Evolutionary conservation across 2,797 vertebrate genomes (phyloP), one percentile per base, ranked within the genome.

Genomic region (Benthosema pterotum): DNA sequence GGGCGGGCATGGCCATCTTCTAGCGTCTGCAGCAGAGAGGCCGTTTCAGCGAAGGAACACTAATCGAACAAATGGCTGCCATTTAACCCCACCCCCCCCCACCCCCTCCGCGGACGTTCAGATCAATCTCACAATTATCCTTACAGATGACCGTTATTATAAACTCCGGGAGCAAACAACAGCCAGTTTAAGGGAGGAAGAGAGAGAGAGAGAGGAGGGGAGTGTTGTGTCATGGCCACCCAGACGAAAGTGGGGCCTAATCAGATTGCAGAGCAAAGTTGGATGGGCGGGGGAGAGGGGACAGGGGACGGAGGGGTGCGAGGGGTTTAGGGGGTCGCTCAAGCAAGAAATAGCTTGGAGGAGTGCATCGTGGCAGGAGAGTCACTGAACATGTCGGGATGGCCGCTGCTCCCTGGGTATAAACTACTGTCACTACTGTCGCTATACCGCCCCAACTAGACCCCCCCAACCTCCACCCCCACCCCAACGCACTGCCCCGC

Each of bases 281-380:
- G 82, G 76, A 81, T n/a, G 28, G 28, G 28, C 22, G 22, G 22
- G 22, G 22, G 22, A n/a, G n/a, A n/a, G n/a, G n/a, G n/a, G n/a
- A n/a, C n/a, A n/a, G n/a, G n/a, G n/a, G n/a, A n/a, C n/a, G n/a
- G 22, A 25, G 3, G 22, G 22, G 22, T 25, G 28, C n/a, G n/a
- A n/a, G 8, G 28, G 28, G 28, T 32, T 32, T 32, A 7, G 28
- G 82, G 28, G 78, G 52, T 76, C 80, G 79, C 79, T 91, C 80
- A 74, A 76, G 88, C 80, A 72, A 87, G 78, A 92, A 92, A 91
- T 91, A 88, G 89, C 89, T 92, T 91, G 86, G 83, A 78, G 86
- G 83, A 78, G 76, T 71, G 72, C 83, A 78, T 84, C 58, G 22
- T 61, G 62, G 82, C 63, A 75, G 84, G 85, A 80, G 73, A 88